Percentiles rank a stretch among this genome's conserved stretches.
Conservation (phyloP, 2,113 vertebrate genomes). For the Solea solea region DNA sequence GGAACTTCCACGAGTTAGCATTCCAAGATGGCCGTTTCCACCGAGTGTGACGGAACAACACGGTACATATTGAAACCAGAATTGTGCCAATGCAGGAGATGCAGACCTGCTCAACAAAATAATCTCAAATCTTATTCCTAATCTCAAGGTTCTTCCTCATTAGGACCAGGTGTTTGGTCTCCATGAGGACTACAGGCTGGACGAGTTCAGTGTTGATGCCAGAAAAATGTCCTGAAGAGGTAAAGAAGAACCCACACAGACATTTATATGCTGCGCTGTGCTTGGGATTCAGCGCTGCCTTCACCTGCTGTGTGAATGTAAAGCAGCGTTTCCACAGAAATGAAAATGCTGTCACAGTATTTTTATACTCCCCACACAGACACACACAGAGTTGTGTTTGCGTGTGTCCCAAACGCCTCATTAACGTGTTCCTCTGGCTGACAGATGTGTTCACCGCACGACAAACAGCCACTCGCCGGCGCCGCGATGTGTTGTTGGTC, state of each 20-base stretch:
- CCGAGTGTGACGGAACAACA: no score
- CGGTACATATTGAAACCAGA: no score
- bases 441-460: neutral
- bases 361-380: neutral
- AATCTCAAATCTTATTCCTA: no score
- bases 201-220: no score
- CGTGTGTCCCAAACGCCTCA: neutral
- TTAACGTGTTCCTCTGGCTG: neutral
- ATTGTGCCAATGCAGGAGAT: no score
- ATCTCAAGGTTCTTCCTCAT: no score
- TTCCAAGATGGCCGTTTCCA: no score
- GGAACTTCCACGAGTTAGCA: no score
- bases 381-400: neutral
- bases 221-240: neutral
- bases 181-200: no score
- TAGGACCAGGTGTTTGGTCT: no score
- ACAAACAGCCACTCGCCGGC: neutral
- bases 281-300: conserved; percentile 5
- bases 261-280: conserved; percentile 24
- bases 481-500: neutral
- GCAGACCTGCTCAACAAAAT: no score
- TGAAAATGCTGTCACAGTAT: conserved; percentile 1
- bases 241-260: neutral
- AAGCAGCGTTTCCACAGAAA: conserved; percentile 1
- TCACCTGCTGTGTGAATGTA: conserved; percentile 29